Percentiles rank a stretch among this genome's conserved stretches.
Conservation (phyloP, 1,140 invertebrate species). For the Ceratitis capitata region DNA sequence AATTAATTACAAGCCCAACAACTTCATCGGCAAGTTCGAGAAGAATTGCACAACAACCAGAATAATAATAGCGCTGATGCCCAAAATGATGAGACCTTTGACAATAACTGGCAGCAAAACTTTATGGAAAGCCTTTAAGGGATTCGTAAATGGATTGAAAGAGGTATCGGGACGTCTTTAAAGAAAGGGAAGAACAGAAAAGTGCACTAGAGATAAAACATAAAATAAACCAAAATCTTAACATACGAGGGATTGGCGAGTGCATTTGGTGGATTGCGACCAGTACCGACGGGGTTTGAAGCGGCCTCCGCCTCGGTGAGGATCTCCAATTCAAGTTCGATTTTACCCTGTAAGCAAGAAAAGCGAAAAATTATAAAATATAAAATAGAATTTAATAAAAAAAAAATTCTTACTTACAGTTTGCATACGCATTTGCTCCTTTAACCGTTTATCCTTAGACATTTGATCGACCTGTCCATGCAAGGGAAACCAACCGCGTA, state of each 20-base stretch:
- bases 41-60: constrained; percentile 42
- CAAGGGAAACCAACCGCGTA: constrained; percentile 85
- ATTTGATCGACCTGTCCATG: not conserved
- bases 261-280: constrained; percentile 70
- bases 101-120: constrained; percentile 69
- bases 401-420: not conserved
- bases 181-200: constrained; percentile 48
- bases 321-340: constrained; percentile 73
- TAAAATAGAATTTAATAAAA: not conserved
- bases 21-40: constrained; percentile 46
- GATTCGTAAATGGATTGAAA: constrained; percentile 72
- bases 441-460: not conserved
- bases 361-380: not conserved
- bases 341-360: constrained; percentile 70
- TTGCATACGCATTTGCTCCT: not conserved
- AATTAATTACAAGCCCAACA: not conserved
- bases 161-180: constrained; percentile 71
- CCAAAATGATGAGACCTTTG: constrained; percentile 49
- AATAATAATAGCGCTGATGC: constrained; percentile 42
- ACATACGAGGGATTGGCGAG: constrained; percentile 71
- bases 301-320: constrained; percentile 70
- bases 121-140: constrained; percentile 68
- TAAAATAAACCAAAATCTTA: not conserved
- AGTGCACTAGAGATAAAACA: not conserved
- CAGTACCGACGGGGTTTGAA: constrained; percentile 71